Evolutionary conservation across 2,797 vertebrate genomes (phyloP), one percentile per base, ranked within the genome.

Genomic region (Hemitrygon akajei): DNA sequence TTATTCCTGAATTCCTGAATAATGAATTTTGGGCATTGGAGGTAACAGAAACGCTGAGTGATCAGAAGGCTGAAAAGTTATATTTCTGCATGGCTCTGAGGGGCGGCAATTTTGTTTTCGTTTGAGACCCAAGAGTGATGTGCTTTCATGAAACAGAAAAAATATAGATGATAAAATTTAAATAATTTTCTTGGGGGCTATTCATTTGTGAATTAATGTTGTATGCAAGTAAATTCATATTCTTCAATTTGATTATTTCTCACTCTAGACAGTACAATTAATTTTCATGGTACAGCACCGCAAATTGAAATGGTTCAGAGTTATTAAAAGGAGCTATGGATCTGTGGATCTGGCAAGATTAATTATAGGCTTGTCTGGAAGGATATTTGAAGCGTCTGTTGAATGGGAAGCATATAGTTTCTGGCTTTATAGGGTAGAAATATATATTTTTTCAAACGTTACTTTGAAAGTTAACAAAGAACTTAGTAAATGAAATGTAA

Each of bases 181-280:
- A 37, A 69, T 89, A 89, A 69, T 69, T 69, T 30, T 34, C n/a
- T 89, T 66, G 71, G 27, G 71, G 47, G 47, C 25, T 30, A 71
- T 91, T 37, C 27, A 22, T 56, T 30, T 56, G 69, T 30, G 25
- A 92, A 73, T 58, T 76, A n/a, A 93, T 76, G 73, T 27, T 56
- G 47, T 76, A 30, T 7, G 12, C 9, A 93, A 76, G 71, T 30
- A 73, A n/a, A 93, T 58, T 47, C 1, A 76, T 76, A 56, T 93
- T 93, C 40, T 30, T 93, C 11, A 30, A 58, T 76, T 93, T 30
- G 40, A 93, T 93, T 75, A 56, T 47, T 93, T 75, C 25, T 75
- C 40, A 93, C 30, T 75, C 40, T 9, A 47, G 71, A 56, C 25
- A 56, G 40, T 58, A 56, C 69, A 76, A 76, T 73, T 93, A 93